These are phyloP conservation scores for Ormyrus thymus DNA, from an alignment of 2,888 invertebrate genomes.

Conservation along the genomic window DNA sequence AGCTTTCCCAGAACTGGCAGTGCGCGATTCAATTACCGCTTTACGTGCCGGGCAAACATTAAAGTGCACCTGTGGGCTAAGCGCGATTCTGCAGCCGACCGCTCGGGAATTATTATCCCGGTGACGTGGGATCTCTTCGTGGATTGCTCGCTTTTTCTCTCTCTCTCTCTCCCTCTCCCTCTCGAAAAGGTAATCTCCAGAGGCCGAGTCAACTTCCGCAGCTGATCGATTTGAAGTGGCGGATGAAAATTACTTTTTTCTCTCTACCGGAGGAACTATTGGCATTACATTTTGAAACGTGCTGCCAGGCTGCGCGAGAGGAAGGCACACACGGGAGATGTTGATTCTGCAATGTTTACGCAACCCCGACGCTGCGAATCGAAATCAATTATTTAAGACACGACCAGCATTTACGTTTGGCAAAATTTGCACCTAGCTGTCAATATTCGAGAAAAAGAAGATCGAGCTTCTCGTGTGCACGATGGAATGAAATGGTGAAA, in stretches of 20 bases:
- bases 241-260: background rate
- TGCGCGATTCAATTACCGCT: slow-evolving; percentile 67
- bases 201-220: too few relatives aligned
- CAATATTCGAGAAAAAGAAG: too few relatives aligned
- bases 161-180: background rate
- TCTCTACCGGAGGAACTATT: background rate
- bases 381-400: too few relatives aligned
- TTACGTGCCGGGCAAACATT: slow-evolving; percentile 64
- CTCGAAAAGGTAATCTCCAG: background rate
- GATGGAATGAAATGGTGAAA: too few relatives aligned
- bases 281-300: too few relatives aligned
- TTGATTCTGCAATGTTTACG: too few relatives aligned
- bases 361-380: too few relatives aligned
- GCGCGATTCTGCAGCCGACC: slow-evolving; percentile 3
- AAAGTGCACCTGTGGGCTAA: slow-evolving; percentile 55
- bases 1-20: slow-evolving; percentile 61
- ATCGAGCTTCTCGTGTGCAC: too few relatives aligned
- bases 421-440: too few relatives aligned
- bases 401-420: too few relatives aligned
- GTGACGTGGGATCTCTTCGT: background rate
- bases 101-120: background rate
- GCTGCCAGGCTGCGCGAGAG: too few relatives aligned
- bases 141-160: background rate
- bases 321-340: too few relatives aligned
- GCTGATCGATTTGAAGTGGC: background rate